A percentile compares a stretch with the other conserved stretches of the same genome.
Evolutionary conservation across 1,140 invertebrate species (phyloP).

Genomic region (Caenorhabditis tropicalis): DNA sequence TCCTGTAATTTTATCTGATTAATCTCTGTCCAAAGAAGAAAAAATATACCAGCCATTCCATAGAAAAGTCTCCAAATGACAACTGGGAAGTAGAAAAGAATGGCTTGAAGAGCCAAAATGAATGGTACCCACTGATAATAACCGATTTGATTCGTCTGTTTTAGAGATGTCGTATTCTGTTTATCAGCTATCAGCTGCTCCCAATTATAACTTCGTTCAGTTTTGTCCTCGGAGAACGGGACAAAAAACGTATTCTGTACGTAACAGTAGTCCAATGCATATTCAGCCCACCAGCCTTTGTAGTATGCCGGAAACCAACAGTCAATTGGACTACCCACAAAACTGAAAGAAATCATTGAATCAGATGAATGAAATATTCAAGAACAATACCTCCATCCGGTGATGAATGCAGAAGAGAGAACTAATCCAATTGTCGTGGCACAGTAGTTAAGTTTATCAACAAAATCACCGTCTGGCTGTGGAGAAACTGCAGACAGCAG

Average conservation of each 20-base stretch:
- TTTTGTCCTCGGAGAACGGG: conserved; percentile 63
- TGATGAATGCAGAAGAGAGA: conserved; percentile 68
- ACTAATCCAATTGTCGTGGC: conserved; percentile 69
- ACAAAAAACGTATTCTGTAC: conserved; percentile 72
- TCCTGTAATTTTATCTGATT: conserved; percentile 49
- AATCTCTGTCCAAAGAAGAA: not conserved
- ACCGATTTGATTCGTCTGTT: conserved; percentile 50
- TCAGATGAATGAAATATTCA: not conserved
- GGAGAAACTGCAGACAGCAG: conserved; percentile 68
- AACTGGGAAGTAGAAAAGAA: conserved; percentile 75
- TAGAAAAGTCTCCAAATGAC: conserved; percentile 73
- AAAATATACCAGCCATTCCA: conserved; percentile 56
- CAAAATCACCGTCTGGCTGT: conserved; percentile 69
- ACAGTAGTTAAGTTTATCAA: conserved; percentile 68
- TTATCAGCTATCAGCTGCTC: conserved; percentile 65
- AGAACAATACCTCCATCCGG: conserved; percentile 69
- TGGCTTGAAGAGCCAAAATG: conserved; percentile 75
- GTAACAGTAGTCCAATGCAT: conserved; percentile 71
- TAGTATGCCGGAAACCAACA: conserved; percentile 72
- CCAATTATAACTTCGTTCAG: conserved; percentile 62
- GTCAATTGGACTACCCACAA: conserved; percentile 69
- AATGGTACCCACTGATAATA: conserved; percentile 75
- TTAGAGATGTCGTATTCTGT: conserved; percentile 35
- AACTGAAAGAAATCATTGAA: conserved; percentile 52
- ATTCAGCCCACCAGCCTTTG: conserved; percentile 71